Base-by-base conservation (phyloP, 2,113 vertebrate genomes). In the Erpornis zantholeuca region DNA sequence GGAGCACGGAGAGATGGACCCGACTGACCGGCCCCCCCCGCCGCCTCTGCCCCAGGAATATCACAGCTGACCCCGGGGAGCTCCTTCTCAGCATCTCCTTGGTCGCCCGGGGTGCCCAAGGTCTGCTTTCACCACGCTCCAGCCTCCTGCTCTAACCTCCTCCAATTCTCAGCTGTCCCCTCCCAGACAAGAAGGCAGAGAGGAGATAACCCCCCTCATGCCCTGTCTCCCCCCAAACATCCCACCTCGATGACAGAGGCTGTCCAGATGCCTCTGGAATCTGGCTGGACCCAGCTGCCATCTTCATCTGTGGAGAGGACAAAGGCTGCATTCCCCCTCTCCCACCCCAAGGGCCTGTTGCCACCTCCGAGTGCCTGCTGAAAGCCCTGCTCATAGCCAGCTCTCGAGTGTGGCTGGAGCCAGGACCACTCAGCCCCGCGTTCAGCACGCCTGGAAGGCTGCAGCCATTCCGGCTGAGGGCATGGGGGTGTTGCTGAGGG, bases 251-350 rank as follows among this genome's bases (percentile, higher is more conserved):
- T 97, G 97, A 97, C 97, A 97, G 98, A 98, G 94, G 93, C 83
- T 98, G 91, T 96, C 97, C 98, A 98, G 98, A 98, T 83, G 88
- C 98, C 97, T 97, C 95, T 94, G 98, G 98, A 98, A 98, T 98
- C 98, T 87, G 63, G 75, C 71, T 1, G 53, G 76, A 61, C 44
- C 65, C 6, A 6, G 90, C 70, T 81, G 82, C 93, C 93, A 93
- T 92, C 93, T 90, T 92, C 95, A 83, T 88, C 65, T 23, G 31
- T 23, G 65, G 77, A 88, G 65, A 87, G 90, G 83, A 93, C 52
- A 38, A 64, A 82, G 91, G 94, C 96, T 90, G 91, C 91, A 60
- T 94, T 97, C 96, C 63, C 78, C 88, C 66, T 90, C 54, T 95
- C 83, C 90, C 92, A 97, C 79, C 95, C 93, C 87, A 97, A 97